Base-by-base conservation (phyloP, 2,113 vertebrate species). In the Ceyx margarethae region DNA sequence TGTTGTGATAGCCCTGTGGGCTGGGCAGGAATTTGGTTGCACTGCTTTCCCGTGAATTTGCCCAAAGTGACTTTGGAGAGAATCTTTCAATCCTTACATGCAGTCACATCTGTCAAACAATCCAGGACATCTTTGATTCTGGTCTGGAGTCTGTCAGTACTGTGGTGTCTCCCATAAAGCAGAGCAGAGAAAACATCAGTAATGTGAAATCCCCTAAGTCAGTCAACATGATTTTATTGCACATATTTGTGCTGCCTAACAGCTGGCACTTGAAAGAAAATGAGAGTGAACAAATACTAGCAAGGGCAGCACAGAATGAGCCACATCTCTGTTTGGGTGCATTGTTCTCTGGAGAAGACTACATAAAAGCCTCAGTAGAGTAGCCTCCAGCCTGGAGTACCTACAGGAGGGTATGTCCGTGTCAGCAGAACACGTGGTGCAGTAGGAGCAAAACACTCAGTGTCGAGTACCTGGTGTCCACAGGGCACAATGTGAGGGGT, bases 401-500 rank as follows among this genome's bases (percentile, higher is more conserved):
- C 4, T 61, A 6, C 2, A 18, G 31, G 31, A 35, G 23, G 33
- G 4, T 17, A 23, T 4, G 15, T 5, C 46, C 2, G 1, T 40
- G 37, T 28, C 26, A 33, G 29, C 37, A 6, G 29, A n/a, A 13
- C 23, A 1, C 7, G 2, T 22, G 56, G 28, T 15, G 18, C 40
- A 33, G 33, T 0, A n/a, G 69, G 53, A 72, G 23, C 60, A n/a
- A 10, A 81, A 1, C 16, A 2, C 18, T 67, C 4, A 0, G 7
- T 72, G 60, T 76, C 16, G 51, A 29, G 72, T 33, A 1, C 31
- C 46, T 7, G 0, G 0, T 9, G 17, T 20, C 53, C 5, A 2
- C 20, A 25, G 46, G 35, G 33, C 50, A 82, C n/a, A 1, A 4
- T 2, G 42, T 19, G 37, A 57, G 14, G n/a, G 1, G 1, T 61